Conservation (phyloP, 1,140 invertebrate genomes). For the Lasaia peninsularis region DNA sequence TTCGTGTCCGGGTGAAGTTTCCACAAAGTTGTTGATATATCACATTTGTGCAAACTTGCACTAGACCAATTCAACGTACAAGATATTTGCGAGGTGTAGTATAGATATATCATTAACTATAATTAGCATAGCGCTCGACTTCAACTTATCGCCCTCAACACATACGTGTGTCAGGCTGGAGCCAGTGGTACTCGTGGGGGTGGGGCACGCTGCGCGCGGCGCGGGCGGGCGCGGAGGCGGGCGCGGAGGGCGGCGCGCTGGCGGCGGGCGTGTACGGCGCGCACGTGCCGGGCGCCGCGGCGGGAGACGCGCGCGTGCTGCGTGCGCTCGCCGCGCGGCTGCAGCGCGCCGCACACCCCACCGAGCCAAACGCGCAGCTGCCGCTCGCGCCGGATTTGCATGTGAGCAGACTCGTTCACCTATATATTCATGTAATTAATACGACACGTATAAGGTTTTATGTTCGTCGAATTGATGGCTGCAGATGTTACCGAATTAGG, state of each 20-base stretch:
- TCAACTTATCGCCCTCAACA: no score
- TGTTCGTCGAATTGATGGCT: no score
- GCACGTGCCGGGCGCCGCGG: constrained; percentile 25
- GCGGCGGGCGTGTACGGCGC: constrained; percentile 33
- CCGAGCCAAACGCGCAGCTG: constrained; percentile 18
- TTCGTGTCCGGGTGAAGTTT: no score
- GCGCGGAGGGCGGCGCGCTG: constrained; percentile 24
- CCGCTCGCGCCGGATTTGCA: constrained; percentile 25
- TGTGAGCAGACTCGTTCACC: constrained; percentile 23
- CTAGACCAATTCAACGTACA: no score
- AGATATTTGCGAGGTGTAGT: no score
- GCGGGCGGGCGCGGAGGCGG: constrained; percentile 23
- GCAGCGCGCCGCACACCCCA: neutral
- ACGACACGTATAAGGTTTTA: no score
- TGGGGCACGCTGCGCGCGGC: constrained; percentile 49
- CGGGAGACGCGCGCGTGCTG: constrained; percentile 30
- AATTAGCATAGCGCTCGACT: no score
- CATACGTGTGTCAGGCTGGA: constrained; percentile 47
- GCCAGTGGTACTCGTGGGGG: constrained; percentile 51
- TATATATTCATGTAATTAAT: no score
- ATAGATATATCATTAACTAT: no score
- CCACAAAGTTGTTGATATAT: no score
- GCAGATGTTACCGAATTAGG: no score
- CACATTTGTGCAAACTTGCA: no score
- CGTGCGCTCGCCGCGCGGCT: constrained; percentile 20